Conservation (phyloP, 2,888 invertebrate genomes). For the Teleogryllus oceanicus region DNA sequence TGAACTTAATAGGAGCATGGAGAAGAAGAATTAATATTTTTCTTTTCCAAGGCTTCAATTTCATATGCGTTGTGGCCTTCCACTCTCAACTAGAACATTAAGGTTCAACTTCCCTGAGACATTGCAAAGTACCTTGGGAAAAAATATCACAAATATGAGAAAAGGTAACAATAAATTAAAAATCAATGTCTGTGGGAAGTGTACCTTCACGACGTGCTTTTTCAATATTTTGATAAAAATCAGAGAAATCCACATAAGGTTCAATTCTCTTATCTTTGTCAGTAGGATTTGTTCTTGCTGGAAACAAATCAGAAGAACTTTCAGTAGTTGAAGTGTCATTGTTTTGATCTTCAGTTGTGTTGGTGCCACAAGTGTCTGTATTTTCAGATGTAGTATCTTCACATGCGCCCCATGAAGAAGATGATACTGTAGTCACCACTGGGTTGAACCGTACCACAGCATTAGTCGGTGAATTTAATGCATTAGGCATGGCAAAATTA, state of each 20-base stretch:
- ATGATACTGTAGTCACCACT: constrained; percentile 51
- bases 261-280: constrained; percentile 68
- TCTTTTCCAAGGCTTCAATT: no score
- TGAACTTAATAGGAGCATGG: no score
- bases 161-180: constrained; percentile 38
- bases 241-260: constrained; percentile 80
- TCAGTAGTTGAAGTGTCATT: constrained; percentile 44
- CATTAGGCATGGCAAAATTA: constrained; percentile 70
- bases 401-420: constrained; percentile 30
- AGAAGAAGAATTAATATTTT: no score
- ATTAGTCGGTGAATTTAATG: constrained; percentile 51
- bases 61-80: no score
- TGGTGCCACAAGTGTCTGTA: constrained; percentile 28
- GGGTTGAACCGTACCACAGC: constrained; percentile 61
- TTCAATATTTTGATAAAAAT: constrained; percentile 71
- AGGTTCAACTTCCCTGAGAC: no score
- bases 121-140: no score
- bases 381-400: constrained; percentile 30
- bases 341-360: constrained; percentile 49
- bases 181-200: constrained; percentile 60
- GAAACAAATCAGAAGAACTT: constrained; percentile 46
- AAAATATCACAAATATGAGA: no score
- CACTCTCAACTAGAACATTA: no score
- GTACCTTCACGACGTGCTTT: constrained; percentile 63
- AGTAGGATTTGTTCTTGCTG: constrained; percentile 40